These are phyloP conservation scores for Rhopalosiphum nymphaeae DNA, from an alignment of 2,888 invertebrate genomes.

Conservation along the genomic window DNA sequence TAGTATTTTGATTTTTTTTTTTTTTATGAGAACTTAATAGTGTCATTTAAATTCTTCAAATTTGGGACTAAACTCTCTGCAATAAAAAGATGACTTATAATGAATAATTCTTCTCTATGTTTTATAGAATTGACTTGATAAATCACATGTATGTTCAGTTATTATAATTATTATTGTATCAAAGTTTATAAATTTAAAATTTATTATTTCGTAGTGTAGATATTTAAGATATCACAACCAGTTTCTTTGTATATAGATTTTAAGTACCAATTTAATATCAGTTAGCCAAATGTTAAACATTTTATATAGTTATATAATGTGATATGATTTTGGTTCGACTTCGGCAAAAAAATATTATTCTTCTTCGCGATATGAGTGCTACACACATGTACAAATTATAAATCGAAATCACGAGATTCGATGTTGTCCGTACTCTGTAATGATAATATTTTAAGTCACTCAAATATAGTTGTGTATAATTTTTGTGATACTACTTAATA, in stretches of 20 bases:
- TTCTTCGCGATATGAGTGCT: too few species aligned
- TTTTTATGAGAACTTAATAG: not conserved
- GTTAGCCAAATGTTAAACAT: too few species aligned
- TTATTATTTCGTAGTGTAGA: not conserved
- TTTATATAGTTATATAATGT: not conserved
- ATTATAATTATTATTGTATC: not conserved
- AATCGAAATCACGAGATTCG: not conserved
- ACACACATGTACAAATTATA: not conserved
- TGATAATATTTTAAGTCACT: not conserved
- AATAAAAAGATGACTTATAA: not conserved
- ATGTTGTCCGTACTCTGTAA: not conserved
- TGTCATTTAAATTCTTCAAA: not conserved
- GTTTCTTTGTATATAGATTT: not conserved
- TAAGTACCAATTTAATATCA: not conserved
- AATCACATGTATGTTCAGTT: not conserved
- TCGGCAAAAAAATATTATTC: not conserved
- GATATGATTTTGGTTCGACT: not conserved
- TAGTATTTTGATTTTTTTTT: not conserved
- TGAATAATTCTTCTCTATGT: not conserved
- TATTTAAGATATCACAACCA: not conserved
- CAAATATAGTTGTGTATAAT: not conserved
- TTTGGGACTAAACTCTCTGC: not conserved
- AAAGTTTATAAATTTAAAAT: not conserved
- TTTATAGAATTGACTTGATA: not conserved
- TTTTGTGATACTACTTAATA: not conserved